Conservation (phyloP, 2,797 vertebrate genomes). For the Zenarchopterus dispar region DNA sequence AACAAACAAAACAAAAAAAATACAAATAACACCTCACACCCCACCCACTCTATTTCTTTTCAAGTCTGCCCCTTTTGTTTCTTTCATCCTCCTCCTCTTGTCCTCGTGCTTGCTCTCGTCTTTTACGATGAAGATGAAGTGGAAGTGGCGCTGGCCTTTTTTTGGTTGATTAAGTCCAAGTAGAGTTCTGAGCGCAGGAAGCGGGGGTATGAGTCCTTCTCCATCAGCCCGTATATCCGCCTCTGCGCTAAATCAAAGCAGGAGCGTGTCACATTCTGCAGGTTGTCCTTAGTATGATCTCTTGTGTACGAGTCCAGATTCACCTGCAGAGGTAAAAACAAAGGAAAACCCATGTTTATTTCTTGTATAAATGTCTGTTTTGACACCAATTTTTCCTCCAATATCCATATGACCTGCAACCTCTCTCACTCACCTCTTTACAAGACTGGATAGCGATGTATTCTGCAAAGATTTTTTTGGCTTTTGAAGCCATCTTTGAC, state of each 20-base stretch:
- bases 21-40: constrained; percentile 63
- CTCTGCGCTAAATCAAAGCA: constrained; percentile 95
- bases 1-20: constrained; percentile 37
- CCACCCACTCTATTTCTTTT: constrained; percentile 41
- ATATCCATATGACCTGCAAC: fast-evolving
- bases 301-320: constrained; percentile 95
- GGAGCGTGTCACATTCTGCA: constrained; percentile 91
- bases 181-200: constrained; percentile 98
- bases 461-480: constrained; percentile 96
- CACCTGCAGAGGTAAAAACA: constrained; percentile 78
- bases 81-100: constrained; percentile 28
- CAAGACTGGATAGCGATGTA: constrained; percentile 98
- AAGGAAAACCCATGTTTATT: not conserved
- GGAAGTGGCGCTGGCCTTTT: constrained; percentile 89
- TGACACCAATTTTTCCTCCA: not conserved
- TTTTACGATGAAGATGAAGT: constrained; percentile 85
- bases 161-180: constrained; percentile 95
- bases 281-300: constrained; percentile 96
- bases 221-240: constrained; percentile 97
- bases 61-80: constrained; percentile 59
- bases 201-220: constrained; percentile 97
- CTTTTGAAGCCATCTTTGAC: constrained; percentile 96
- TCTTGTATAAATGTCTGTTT: not conserved
- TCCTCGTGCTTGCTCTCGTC: constrained; percentile 34
- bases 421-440: constrained; percentile 89